Percentiles rank a stretch among this genome's conserved stretches.
Conservation (phyloP, 2,113 vertebrate species). For the Caloenas nicobarica region DNA sequence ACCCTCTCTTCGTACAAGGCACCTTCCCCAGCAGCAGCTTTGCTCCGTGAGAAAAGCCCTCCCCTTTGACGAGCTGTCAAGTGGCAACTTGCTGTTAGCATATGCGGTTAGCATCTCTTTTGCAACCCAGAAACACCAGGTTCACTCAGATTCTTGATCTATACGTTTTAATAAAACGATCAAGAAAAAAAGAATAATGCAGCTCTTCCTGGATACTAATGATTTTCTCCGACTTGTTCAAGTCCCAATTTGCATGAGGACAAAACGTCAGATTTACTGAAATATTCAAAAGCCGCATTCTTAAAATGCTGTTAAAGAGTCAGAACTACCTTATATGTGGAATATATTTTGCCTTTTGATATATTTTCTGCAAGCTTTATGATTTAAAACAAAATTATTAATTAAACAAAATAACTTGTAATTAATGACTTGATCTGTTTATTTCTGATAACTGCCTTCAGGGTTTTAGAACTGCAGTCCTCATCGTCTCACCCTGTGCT, state of each 20-base stretch:
- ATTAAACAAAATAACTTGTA: not conserved
- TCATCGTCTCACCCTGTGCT: not conserved
- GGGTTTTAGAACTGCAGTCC: not conserved
- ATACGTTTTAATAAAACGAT: not conserved
- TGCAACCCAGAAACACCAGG: not conserved
- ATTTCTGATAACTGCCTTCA: not conserved
- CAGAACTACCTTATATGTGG: not conserved
- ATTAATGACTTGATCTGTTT: not conserved
- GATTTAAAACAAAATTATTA: not conserved
- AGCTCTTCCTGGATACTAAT: not conserved
- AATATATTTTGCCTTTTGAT: not conserved
- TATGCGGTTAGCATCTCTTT: not conserved
- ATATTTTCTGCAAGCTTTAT: not conserved
- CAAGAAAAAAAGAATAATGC: not conserved
- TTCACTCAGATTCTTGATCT: not conserved
- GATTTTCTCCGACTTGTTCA: not conserved
- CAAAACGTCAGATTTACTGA: not conserved
- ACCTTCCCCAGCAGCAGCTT: not conserved
- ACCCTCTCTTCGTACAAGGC: rapidly evolving
- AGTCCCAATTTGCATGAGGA: not conserved
- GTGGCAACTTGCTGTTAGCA: not conserved
- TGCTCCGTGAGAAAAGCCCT: not conserved
- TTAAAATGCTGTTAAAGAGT: not conserved
- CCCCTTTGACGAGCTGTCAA: not conserved
- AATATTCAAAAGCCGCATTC: not conserved